Percentiles rank a stretch among this genome's conserved stretches.
These are phyloP conservation scores for Forbesichthys agassizii DNA, from an alignment of 2,113 vertebrate species.

Conservation along the genomic window DNA sequence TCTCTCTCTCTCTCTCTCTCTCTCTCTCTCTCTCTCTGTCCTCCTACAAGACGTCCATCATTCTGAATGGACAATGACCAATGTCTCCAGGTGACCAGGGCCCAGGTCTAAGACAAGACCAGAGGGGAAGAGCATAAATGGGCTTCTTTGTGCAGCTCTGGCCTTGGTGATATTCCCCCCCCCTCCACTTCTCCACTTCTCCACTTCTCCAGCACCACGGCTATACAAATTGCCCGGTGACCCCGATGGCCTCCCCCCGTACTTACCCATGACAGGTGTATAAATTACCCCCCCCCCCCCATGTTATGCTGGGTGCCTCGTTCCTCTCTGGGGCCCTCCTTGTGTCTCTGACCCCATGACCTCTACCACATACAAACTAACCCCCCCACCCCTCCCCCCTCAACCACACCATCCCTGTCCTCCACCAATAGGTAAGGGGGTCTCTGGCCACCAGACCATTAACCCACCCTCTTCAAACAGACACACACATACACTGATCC, in stretches of 20 bases:
- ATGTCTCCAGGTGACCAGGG: constrained; percentile 9
- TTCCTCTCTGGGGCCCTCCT: too few species aligned
- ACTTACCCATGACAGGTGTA: too few species aligned
- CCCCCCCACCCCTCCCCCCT: too few species aligned
- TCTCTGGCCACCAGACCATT: not conserved
- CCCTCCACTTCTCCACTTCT: not conserved
- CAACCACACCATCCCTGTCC: too few species aligned
- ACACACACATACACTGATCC: not conserved
- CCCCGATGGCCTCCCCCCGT: constrained; percentile 34
- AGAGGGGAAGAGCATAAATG: constrained; percentile 3
- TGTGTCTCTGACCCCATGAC: too few species aligned
- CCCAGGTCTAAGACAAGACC: not conserved
- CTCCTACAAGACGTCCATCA: not conserved
- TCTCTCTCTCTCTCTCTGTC: not conserved
- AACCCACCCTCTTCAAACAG: too few species aligned
- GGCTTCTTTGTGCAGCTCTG: constrained; percentile 34
- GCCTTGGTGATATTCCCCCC: constrained; percentile 36
- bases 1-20: constrained; percentile 2
- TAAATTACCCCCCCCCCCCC: too few species aligned
- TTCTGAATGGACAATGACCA: constrained; percentile 1
- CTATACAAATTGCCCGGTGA: constrained; percentile 63
- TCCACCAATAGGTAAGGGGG: too few species aligned
- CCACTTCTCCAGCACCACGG: constrained; percentile 23
- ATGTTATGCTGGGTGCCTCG: too few species aligned
- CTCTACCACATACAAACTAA: too few species aligned